Percentiles rank a stretch among this genome's conserved stretches.
phyloP scores from a whole-genome alignment of 2,888 invertebrate genomes.

The Morinoia aosen region DNA sequence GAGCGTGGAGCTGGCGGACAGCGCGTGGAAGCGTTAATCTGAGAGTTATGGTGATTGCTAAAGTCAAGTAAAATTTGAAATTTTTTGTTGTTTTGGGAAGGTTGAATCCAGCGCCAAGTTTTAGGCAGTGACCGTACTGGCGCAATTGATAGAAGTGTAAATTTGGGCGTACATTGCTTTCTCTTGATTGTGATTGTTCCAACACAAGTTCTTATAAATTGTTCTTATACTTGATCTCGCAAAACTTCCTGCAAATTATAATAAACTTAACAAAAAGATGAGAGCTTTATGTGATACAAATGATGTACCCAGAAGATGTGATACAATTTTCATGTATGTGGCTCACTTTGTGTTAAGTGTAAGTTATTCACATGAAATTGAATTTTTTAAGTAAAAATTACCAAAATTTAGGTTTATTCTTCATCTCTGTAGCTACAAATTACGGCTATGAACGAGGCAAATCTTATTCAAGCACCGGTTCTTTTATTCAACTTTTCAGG shows the following conservation, averaged over 20 bases:
- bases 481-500: neutral
- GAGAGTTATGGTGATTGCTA: neutral
- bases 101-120: neutral
- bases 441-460: neutral
- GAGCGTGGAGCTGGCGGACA: neutral
- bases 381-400: no score
- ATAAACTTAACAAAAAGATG: no score
- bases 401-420: neutral
- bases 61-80: neutral
- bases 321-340: no score
- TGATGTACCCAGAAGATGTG: no score
- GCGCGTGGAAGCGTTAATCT: neutral
- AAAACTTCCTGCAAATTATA: no score
- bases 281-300: no score
- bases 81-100: neutral
- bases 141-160: neutral
- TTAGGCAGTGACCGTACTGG: neutral
- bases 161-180: neutral
- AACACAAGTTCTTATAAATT: neutral
- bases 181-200: neutral
- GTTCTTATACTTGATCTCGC: no score
- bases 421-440: neutral
- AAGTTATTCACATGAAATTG: no score
- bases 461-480: neutral
- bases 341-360: no score